phyloP scores from a whole-genome alignment of 2,797 vertebrate genomes.

The Simalia tracyae region DNA sequence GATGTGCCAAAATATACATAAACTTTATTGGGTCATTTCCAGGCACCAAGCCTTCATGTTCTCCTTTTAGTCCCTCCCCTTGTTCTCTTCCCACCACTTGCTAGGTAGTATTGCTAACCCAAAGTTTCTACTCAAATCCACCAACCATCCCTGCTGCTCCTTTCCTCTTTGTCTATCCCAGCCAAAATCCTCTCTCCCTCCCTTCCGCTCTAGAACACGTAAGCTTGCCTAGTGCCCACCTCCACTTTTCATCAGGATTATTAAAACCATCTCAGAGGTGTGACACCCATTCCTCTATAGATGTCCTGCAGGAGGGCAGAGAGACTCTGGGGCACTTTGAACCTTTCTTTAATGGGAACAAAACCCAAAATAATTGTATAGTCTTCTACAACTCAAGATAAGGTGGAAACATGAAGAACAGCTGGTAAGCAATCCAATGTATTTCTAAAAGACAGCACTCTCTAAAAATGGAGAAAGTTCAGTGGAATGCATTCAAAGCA shows the following conservation, averaged over 20 bases:
- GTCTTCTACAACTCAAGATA: neutral
- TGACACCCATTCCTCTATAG: constrained; percentile 53
- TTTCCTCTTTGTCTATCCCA: constrained; percentile 53
- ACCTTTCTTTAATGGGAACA: constrained; percentile 17
- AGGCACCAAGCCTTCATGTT: neutral
- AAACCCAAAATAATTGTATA: constrained; percentile 35
- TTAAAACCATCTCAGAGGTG: constrained; percentile 59
- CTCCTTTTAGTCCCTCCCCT: neutral
- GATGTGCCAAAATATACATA: constrained; percentile 18
- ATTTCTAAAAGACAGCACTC: constrained; percentile 41
- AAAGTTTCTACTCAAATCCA: constrained; percentile 12
- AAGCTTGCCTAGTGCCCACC: constrained; percentile 59
- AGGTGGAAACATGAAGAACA: constrained; percentile 67
- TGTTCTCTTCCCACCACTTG: neutral
- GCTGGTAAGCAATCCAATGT: constrained; percentile 72
- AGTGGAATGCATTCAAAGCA: constrained; percentile 33
- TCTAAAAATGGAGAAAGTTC: constrained; percentile 30
- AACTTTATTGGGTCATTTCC: neutral
- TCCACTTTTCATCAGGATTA: constrained; percentile 60
- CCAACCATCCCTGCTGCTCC: constrained; percentile 15
- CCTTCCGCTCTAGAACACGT: constrained; percentile 42
- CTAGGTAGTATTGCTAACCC: neutral
- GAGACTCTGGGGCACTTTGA: constrained; percentile 20
- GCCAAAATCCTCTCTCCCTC: constrained; percentile 64
- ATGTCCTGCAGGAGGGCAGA: constrained; percentile 54